These are phyloP conservation scores for Tenthredo amoena DNA, from an alignment of 2,888 invertebrate genomes.

Conservation along the genomic window DNA sequence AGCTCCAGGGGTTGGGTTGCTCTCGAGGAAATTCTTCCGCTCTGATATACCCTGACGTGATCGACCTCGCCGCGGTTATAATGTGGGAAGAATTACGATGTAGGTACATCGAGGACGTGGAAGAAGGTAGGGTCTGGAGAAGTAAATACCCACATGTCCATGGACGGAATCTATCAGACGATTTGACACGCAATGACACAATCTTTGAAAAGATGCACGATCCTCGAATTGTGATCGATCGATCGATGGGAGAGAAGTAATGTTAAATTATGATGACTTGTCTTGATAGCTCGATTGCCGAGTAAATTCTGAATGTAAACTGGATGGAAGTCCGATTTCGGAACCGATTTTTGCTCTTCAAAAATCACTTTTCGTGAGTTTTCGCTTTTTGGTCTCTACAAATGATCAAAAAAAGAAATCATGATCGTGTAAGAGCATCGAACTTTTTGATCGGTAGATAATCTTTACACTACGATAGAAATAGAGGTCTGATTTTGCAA, in stretches of 20 bases:
- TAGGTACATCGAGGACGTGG: not conserved
- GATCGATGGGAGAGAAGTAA: not conserved
- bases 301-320: no score
- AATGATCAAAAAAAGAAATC: no score
- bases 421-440: no score
- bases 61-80: not conserved
- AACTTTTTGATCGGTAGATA: no score
- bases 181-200: not conserved
- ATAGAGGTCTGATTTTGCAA: not conserved
- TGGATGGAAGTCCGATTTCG: no score
- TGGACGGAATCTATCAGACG: not conserved
- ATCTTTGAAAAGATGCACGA: not conserved
- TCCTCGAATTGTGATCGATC: not conserved
- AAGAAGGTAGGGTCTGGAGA: not conserved
- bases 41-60: not conserved
- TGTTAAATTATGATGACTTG: not conserved
- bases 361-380: no score
- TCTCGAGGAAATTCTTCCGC: not conserved
- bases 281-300: no score
- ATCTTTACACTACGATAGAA: no score
- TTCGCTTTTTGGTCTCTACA: no score
- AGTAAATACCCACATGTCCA: not conserved
- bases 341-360: no score
- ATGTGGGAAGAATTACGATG: not conserved
- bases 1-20: not conserved